A percentile compares a stretch with the other conserved stretches of the same genome.
Evolutionary conservation across 1,140 invertebrate genomes (phyloP).

Genomic region (Drosophila carrolli): DNA sequence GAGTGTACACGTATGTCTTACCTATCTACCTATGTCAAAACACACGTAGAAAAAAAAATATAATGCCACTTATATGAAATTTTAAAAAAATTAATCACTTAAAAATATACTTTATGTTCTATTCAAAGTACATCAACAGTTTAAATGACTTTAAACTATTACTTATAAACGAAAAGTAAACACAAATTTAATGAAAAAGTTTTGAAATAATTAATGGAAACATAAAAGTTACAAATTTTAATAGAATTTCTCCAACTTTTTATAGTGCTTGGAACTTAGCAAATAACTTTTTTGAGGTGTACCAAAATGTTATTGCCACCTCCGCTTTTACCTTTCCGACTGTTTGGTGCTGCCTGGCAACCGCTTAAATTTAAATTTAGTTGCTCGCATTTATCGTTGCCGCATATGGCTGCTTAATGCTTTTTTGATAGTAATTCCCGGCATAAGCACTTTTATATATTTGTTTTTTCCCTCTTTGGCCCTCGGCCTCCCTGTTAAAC

Average conservation of each 20-base stretch:
- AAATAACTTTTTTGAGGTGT: conserved; percentile 6
- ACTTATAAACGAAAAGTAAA: background rate
- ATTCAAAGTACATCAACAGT: too few relatives aligned
- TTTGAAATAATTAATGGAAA: background rate
- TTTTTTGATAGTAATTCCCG: conserved; percentile 71
- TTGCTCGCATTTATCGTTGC: conserved; percentile 56
- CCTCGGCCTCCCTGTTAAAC: background rate
- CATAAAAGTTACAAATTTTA: too few relatives aligned
- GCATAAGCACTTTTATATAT: conserved; percentile 52
- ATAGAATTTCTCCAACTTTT: background rate
- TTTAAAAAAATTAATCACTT: too few relatives aligned
- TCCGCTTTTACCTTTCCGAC: background rate
- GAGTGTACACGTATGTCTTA: conserved; percentile 54
- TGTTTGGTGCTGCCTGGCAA: conserved; percentile 51
- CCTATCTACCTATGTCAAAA: conserved; percentile 17
- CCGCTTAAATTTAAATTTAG: conserved; percentile 79
- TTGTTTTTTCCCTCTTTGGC: conserved; percentile 1
- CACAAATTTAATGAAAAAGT: background rate
- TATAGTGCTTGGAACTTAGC: too few relatives aligned
- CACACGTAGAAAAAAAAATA: conserved; percentile 2
- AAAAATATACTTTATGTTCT: too few relatives aligned
- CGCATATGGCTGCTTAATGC: conserved; percentile 58
- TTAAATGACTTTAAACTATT: too few relatives aligned
- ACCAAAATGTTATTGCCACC: conserved; percentile 4
- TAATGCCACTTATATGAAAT: background rate